Evolutionary conservation across 2,888 invertebrate species (phyloP).

Genomic region (Junonia oenone): DNA sequence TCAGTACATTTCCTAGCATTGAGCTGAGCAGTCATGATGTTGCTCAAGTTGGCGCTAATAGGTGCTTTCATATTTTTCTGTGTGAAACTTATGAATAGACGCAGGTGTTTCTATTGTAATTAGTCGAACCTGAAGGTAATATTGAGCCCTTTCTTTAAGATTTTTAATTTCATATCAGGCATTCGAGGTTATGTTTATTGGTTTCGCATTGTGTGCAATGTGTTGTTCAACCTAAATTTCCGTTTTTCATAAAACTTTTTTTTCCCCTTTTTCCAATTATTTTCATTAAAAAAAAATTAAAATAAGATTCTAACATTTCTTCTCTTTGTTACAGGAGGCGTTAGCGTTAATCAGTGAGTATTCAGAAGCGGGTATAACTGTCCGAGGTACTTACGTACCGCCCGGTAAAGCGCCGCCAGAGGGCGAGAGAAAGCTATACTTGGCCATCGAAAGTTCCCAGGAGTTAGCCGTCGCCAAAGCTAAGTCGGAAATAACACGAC

Average conservation of each 20-base stretch:
- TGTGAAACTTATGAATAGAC: slow-evolving; percentile 53
- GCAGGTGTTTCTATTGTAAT: slow-evolving; percentile 46
- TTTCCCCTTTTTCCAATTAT: no score
- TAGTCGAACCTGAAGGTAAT: slow-evolving; percentile 23
- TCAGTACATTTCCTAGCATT: slow-evolving; percentile 39
- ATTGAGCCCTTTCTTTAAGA: no score
- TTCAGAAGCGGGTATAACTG: slow-evolving; percentile 99
- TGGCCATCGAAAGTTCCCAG: slow-evolving; percentile 99
- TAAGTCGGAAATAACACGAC: slow-evolving; percentile 96
- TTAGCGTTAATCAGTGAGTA: slow-evolving; percentile 98
- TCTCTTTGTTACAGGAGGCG: slow-evolving; percentile 86
- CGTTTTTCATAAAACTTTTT: no score
- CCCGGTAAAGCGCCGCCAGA: slow-evolving; percentile 94
- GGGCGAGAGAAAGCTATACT: slow-evolving; percentile 96
- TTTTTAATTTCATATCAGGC: no score
- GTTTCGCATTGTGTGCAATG: no score
- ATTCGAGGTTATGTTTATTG: no score
- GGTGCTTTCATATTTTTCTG: slow-evolving; percentile 60
- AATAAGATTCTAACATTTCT: not conserved
- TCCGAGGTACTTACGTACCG: slow-evolving; percentile 96
- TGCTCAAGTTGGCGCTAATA: slow-evolving; percentile 61
- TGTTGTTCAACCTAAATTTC: not conserved
- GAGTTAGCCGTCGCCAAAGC: slow-evolving; percentile 97
- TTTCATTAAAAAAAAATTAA: not conserved
- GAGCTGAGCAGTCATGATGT: slow-evolving; percentile 45